Percentiles rank a stretch among this genome's conserved stretches.
Evolutionary conservation across 2,797 vertebrate genomes (phyloP).

Genomic region (Falco columbarius): DNA sequence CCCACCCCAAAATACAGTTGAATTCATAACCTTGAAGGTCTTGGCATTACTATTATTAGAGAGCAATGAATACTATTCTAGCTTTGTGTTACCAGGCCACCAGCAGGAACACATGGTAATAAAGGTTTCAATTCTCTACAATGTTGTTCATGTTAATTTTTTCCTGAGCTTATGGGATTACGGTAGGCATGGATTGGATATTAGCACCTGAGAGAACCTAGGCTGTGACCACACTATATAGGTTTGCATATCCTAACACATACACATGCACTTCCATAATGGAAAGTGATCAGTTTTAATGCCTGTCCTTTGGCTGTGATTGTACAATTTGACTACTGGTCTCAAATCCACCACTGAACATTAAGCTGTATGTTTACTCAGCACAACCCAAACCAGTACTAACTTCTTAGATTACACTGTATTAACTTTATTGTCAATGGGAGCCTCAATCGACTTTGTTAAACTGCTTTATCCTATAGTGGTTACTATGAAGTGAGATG

Average conservation of each 20-base stretch:
- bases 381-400: neutral
- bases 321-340: neutral
- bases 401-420: neutral
- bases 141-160: neutral
- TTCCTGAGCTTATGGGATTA: neutral
- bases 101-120: neutral
- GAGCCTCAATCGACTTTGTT: neutral
- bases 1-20: neutral
- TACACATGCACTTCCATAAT: neutral
- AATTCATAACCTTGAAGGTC: neutral
- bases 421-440: neutral
- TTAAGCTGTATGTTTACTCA: neutral
- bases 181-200: neutral
- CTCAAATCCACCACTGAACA: neutral
- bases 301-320: neutral
- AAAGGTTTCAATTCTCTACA: neutral
- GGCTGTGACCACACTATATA: neutral
- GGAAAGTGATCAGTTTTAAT: neutral
- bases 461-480: neutral
- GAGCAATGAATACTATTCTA: neutral
- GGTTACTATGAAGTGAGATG: neutral
- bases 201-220: neutral
- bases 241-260: neutral
- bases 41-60: neutral
- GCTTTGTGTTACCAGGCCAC: neutral